These are phyloP conservation scores for Echiichthys vipera DNA, from an alignment of 2,797 vertebrate species.

Conservation along the genomic window DNA sequence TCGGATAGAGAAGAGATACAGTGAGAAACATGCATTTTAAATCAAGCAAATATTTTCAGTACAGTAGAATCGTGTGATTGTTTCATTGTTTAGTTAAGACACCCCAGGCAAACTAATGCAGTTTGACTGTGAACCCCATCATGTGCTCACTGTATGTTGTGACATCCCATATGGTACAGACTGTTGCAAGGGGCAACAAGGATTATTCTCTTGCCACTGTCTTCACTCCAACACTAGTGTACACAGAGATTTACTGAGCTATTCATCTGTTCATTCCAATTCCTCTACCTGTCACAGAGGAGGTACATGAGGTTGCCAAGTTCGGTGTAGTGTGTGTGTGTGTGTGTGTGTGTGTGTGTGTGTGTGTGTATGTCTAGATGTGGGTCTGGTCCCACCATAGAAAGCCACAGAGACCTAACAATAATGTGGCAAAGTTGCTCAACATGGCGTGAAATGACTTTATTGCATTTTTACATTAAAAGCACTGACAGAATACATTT, in stretches of 20 bases:
- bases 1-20: background rate
- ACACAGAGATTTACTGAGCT: slow-evolving; percentile 56
- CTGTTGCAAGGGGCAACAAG: slow-evolving; percentile 16
- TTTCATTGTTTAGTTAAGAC: slow-evolving; percentile 15
- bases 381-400: slow-evolving; percentile 52
- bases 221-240: slow-evolving; percentile 24
- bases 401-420: slow-evolving; percentile 80
- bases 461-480: slow-evolving; percentile 88
- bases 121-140: slow-evolving; percentile 31
- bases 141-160: background rate
- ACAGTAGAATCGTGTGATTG: background rate
- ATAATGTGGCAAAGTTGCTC: slow-evolving; percentile 85
- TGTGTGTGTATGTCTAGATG: slow-evolving; percentile 21
- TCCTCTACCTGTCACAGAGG: slow-evolving; percentile 59
- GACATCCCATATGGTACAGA: slow-evolving; percentile 14
- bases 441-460: slow-evolving; percentile 88
- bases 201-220: slow-evolving; percentile 22
- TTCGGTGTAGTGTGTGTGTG: slow-evolving; percentile 44
- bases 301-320: slow-evolving; percentile 29
- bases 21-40: background rate
- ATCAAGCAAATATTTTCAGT: slow-evolving; percentile 11
- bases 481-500: slow-evolving; percentile 85
- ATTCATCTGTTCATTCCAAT: slow-evolving; percentile 64
- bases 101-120: background rate
- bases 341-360: slow-evolving; percentile 21